phyloP scores from a whole-genome alignment of 2,113 vertebrate species.

The Chaetodon trifascialis region DNA sequence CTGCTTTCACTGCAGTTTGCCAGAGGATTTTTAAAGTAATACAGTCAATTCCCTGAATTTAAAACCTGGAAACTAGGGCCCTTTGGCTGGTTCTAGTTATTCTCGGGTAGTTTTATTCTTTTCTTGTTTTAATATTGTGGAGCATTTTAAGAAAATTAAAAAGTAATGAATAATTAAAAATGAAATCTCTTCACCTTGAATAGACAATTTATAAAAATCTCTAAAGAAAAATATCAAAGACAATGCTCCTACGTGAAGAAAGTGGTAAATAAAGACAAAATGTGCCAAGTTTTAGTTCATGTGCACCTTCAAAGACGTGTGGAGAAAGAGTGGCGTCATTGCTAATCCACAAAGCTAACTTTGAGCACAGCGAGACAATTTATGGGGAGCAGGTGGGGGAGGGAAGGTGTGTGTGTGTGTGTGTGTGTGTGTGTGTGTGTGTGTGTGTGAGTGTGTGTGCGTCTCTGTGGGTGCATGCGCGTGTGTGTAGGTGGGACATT shows the following conservation, averaged over 20 bases:
- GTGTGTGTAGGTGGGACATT: conserved; percentile 8
- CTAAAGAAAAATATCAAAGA: not conserved
- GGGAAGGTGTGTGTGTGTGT: conserved; percentile 28
- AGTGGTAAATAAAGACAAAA: not conserved
- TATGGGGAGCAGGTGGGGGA: conserved; percentile 20
- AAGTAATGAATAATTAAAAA: not conserved
- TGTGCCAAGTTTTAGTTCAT: not conserved
- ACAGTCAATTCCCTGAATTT: not conserved
- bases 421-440: conserved; percentile 1
- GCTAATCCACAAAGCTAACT: not conserved
- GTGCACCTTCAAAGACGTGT: not conserved
- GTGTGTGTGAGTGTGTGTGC: conserved; percentile 3
- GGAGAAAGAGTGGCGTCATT: accelerated
- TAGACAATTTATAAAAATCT: not conserved
- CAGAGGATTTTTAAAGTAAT: not conserved
- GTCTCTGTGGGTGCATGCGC: not conserved
- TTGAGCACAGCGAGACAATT: not conserved
- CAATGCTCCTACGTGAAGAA: not conserved
- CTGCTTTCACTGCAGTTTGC: not conserved
- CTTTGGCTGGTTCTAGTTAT: not conserved
- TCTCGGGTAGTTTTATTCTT: not conserved
- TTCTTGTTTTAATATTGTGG: not conserved
- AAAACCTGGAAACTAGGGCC: not conserved
- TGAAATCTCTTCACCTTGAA: not conserved
- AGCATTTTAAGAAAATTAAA: not conserved